These are phyloP conservation scores for Diarsia rubi DNA, from an alignment of 2,888 invertebrate genomes.

Conservation along the genomic window DNA sequence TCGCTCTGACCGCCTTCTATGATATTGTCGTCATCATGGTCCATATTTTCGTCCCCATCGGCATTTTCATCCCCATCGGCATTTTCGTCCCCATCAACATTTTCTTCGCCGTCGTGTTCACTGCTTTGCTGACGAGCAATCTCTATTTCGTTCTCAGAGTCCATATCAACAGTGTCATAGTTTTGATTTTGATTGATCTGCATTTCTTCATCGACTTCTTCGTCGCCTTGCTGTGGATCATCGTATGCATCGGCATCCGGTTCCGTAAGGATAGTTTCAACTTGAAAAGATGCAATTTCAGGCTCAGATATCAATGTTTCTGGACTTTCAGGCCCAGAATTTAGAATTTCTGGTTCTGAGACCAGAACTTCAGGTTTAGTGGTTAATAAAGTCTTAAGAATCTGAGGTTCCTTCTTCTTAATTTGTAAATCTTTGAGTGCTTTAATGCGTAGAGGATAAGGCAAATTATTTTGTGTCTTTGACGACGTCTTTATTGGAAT, in stretches of 20 bases:
- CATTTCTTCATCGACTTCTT: conserved; percentile 75
- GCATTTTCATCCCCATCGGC: conserved; percentile 72
- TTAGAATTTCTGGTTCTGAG: conserved; percentile 88
- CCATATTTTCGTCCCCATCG: conserved; percentile 65
- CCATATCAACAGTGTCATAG: conserved; percentile 89
- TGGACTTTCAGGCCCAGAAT: conserved; percentile 89
- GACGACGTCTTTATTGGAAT: conserved; percentile 81
- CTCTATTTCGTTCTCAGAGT: conserved; percentile 89
- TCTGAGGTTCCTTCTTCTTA: conserved; percentile 89
- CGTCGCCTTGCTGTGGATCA: conserved; percentile 76
- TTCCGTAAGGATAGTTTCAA: conserved; percentile 87
- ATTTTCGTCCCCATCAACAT: conserved; percentile 67
- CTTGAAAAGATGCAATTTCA: conserved; percentile 89
- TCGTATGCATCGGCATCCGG: conserved; percentile 85
- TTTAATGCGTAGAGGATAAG: conserved; percentile 88
- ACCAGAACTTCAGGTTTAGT: conserved; percentile 87
- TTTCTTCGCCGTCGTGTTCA: conserved; percentile 72
- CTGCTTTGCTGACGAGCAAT: conserved; percentile 83
- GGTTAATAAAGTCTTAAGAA: conserved; percentile 88
- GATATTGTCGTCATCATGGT: conserved; percentile 70
- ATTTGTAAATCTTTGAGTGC: conserved; percentile 89
- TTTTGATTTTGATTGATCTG: conserved; percentile 81
- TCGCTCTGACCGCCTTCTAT: conserved; percentile 76
- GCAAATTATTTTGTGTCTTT: conserved; percentile 84
- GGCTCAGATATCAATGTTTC: conserved; percentile 89